Evolutionary conservation across 2,888 invertebrate genomes (phyloP).

Genomic region (Macrosiphum euphorbiae): DNA sequence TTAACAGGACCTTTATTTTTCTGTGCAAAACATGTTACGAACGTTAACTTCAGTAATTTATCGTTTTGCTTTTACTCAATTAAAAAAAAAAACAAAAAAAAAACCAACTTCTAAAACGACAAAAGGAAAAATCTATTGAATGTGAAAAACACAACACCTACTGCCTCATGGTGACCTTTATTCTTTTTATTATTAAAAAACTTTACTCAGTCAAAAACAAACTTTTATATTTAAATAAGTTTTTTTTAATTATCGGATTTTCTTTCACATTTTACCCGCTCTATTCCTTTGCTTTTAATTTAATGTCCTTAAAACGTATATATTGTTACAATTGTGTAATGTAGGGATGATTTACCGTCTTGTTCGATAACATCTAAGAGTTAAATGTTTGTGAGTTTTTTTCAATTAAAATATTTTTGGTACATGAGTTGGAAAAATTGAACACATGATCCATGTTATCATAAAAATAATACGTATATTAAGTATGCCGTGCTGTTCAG

Average conservation of each 20-base stretch:
- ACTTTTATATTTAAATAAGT: constrained; percentile 63
- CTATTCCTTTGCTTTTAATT: constrained; percentile 45
- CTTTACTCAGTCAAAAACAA: constrained; percentile 62
- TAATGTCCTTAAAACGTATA: constrained; percentile 49
- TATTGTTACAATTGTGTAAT: constrained; percentile 36
- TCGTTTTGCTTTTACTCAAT: constrained; percentile 57
- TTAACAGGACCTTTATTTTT: constrained; percentile 51
- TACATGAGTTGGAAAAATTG: constrained; percentile 2
- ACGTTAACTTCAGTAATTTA: constrained; percentile 55
- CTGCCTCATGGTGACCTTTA: constrained; percentile 49
- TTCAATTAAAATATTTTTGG: constrained; percentile 37
- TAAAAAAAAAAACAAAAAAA: constrained; percentile 40
- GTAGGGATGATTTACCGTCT: constrained; percentile 50
- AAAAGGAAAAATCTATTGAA: constrained; percentile 51
- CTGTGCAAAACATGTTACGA: constrained; percentile 42
- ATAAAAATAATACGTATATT: neutral
- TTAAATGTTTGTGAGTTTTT: constrained; percentile 31
- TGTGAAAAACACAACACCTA: constrained; percentile 57
- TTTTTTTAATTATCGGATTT: constrained; percentile 64
- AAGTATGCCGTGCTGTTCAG: neutral
- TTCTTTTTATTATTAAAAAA: constrained; percentile 63
- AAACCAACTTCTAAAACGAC: constrained; percentile 32
- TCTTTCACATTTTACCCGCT: constrained; percentile 21
- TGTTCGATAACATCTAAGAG: constrained; percentile 33
- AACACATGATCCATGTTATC: neutral